phyloP scores from a whole-genome alignment of 2,113 vertebrate species.

The Aplodontia rufa region DNA sequence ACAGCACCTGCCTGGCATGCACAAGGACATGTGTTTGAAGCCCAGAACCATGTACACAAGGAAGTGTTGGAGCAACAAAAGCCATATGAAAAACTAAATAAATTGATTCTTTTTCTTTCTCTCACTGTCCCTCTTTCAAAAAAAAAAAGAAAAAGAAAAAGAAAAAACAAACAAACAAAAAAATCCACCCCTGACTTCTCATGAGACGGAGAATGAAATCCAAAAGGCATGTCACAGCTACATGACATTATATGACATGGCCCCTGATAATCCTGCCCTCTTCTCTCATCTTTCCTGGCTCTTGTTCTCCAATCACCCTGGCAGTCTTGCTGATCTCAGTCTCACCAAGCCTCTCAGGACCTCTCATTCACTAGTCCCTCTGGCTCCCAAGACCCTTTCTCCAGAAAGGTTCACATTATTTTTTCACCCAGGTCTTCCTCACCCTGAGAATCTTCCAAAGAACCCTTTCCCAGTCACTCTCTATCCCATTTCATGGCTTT shows the following conservation, averaged over 20 bases:
- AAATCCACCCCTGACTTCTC: background rate
- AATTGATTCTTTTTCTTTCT: too few species aligned
- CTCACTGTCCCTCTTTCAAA: too few species aligned
- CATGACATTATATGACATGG: background rate
- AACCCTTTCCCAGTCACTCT: background rate
- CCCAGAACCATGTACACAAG: too few species aligned
- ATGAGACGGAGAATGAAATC: background rate
- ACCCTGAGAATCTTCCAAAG: background rate
- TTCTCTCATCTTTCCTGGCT: background rate
- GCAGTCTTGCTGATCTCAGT: background rate
- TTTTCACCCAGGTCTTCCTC: background rate
- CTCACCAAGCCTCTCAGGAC: background rate
- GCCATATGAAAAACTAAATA: too few species aligned
- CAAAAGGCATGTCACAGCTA: background rate
- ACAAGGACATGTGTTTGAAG: too few species aligned
- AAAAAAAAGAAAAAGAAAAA: too few species aligned
- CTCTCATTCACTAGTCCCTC: too few species aligned
- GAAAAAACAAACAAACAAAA: too few species aligned
- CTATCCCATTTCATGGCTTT: background rate
- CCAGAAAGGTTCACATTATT: background rate
- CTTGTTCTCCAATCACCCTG: background rate
- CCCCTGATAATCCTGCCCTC: background rate
- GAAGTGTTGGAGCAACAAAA: too few species aligned
- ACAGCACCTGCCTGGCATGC: too few species aligned
- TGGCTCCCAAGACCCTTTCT: background rate